A percentile compares a stretch with the other conserved stretches of the same genome.
These are phyloP conservation scores for Drosophila nikananu DNA, from an alignment of 1,140 invertebrate species.

Conservation along the genomic window DNA sequence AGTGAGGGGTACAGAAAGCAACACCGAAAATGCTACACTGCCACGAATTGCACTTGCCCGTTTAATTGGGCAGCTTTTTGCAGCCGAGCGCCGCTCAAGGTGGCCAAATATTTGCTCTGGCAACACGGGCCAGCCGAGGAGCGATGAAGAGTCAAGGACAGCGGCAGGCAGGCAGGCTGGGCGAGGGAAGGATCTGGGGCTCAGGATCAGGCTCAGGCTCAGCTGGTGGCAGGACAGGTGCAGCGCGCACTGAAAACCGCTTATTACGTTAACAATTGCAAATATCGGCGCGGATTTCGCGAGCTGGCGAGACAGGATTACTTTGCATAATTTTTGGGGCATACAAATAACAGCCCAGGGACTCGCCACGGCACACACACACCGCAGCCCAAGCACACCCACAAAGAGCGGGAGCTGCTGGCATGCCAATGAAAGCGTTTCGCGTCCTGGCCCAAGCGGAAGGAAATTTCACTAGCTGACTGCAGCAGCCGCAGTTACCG, in stretches of 20 bases:
- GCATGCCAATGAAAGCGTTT: slow-evolving; percentile 69
- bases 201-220: slow-evolving; percentile 1
- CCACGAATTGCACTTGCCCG: slow-evolving; percentile 68
- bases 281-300: slow-evolving; percentile 72
- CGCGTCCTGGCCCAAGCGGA: slow-evolving; percentile 68
- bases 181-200: not conserved
- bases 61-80: slow-evolving; percentile 79
- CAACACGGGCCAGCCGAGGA: slow-evolving; percentile 56
- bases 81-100: slow-evolving; percentile 67
- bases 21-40: slow-evolving; percentile 48
- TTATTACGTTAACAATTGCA: slow-evolving; percentile 83
- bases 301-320: slow-evolving; percentile 66
- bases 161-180: not conserved
- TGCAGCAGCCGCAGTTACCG: slow-evolving; percentile 65
- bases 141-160: slow-evolving; percentile 10
- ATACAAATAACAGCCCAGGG: slow-evolving; percentile 76
- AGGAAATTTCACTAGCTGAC: slow-evolving; percentile 84
- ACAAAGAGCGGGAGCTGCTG: slow-evolving; percentile 18
- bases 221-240: slow-evolving; percentile 48
- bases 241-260: slow-evolving; percentile 74
- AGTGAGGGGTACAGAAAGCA: slow-evolving; percentile 18
- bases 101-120: slow-evolving; percentile 76
- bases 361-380: slow-evolving; percentile 28
- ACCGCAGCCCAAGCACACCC: slow-evolving; percentile 15
- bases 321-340: slow-evolving; percentile 82